phyloP scores from a whole-genome alignment of 2,113 vertebrate species.

The Marmota flaviventris region DNA sequence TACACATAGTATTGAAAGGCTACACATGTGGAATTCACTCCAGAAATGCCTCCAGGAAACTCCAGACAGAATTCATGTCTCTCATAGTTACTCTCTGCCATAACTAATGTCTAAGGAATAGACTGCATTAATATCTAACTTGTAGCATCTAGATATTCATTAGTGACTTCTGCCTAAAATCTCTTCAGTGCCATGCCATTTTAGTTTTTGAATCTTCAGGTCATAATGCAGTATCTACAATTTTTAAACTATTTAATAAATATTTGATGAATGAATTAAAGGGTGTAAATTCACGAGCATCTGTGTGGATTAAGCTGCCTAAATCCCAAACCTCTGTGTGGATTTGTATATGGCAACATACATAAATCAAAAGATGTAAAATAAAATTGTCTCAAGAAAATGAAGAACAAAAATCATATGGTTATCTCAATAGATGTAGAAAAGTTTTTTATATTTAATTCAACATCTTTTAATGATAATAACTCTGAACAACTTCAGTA shows the following conservation, averaged over 20 bases:
- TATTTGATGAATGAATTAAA: constrained; percentile 34
- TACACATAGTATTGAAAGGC: not conserved
- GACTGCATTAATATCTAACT: not conserved
- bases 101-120: not conserved
- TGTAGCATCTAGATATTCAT: not conserved
- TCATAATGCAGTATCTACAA: not conserved
- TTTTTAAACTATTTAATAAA: not conserved
- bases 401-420: too few species aligned
- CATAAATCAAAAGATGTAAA: too few species aligned
- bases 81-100: too few species aligned
- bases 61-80: not conserved
- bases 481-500: too few species aligned
- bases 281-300: not conserved
- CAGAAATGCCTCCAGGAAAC: not conserved
- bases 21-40: not conserved
- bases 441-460: too few species aligned
- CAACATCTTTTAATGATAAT: too few species aligned
- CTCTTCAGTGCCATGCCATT: not conserved
- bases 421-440: too few species aligned
- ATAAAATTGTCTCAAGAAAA: too few species aligned
- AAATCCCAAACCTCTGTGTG: not conserved
- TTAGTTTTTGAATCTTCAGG: not conserved
- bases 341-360: not conserved
- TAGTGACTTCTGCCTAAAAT: not conserved
- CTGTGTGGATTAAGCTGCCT: not conserved